Evolutionary conservation across 2,888 invertebrate genomes (phyloP), one percentile per base, ranked within the genome.

Genomic region (Drosophila seclusa): DNA sequence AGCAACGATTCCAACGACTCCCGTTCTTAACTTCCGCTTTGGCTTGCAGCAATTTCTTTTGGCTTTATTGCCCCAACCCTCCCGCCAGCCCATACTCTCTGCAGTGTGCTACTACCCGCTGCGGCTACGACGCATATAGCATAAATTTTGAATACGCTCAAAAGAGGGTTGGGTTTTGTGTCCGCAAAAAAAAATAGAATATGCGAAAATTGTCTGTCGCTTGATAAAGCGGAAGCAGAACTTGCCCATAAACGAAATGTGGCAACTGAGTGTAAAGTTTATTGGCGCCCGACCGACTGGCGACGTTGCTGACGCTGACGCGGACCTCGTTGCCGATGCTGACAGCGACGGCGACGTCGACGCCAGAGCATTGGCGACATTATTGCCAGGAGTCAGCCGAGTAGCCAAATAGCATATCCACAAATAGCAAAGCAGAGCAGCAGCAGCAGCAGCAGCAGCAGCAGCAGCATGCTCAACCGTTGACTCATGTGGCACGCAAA

Each of bases 201-300:
- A 81, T 24, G 87, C 87, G 87, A 89, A 89, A 87, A 89, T 85
- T 87, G 87, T 89, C 87, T 89, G 87, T 83, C 87, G 87, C 89
- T 87, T 87, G 89, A 87, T 87, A 86, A 88, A 86, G 83, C 85
- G 85, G 85, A 86, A 88, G 87, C 89, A 89, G 83, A 87, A 89
- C 87, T 87, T 89, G 87, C 83, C 89, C 87, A 87, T 87, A 87
- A 87, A 87, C 87, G 87, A 87, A 87, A 89, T 87, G 87, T 87
- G 87, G 89, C 87, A 87, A 89, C 90, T 89, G 87, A 82, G 84
- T 88, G 85, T 82, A 89, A 90, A 90, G 86, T 90, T 91, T 89
- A 86, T 90, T 89, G 91, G 91, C 91, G 90, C 91, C 91, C 90
- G 91, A 89, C 91, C 83, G 84, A 71, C 83, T 90, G 91, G 88